Percentiles rank a stretch among this genome's conserved stretches.
Evolutionary conservation across 2,888 invertebrate genomes (phyloP).

Genomic region (Cosmia pyralina): DNA sequence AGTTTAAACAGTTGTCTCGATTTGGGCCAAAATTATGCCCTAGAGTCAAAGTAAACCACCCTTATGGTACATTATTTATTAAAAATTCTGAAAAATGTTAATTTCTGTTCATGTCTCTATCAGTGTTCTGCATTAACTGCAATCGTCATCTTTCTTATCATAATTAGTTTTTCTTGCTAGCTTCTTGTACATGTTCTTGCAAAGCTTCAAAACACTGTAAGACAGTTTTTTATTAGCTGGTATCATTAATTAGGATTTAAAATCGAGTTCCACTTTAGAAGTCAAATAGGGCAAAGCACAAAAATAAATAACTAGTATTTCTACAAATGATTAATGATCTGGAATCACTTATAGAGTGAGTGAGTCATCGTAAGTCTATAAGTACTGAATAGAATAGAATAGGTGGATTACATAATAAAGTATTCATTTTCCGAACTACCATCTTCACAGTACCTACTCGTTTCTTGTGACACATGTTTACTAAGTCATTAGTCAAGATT

Average conservation of each 20-base stretch:
- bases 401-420: background rate
- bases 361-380: background rate
- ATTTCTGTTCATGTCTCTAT: background rate
- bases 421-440: background rate
- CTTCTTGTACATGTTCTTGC: background rate
- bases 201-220: background rate
- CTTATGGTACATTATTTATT: too few relatives aligned
- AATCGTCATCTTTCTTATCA: background rate
- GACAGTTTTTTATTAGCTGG: background rate
- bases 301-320: constrained; percentile 9
- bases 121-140: background rate
- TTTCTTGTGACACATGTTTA: too few relatives aligned
- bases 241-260: constrained; percentile 34
- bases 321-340: constrained; percentile 29
- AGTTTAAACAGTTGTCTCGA: too few relatives aligned
- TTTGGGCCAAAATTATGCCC: too few relatives aligned
- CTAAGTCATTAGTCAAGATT: background rate
- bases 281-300: constrained; percentile 38
- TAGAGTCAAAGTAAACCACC: too few relatives aligned
- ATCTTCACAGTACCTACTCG: background rate
- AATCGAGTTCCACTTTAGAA: constrained; percentile 16
- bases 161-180: background rate
- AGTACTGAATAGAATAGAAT: background rate
- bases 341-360: background rate
- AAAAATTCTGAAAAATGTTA: background rate